phyloP scores from a whole-genome alignment of 2,797 vertebrate genomes.

The Platalea minor region DNA sequence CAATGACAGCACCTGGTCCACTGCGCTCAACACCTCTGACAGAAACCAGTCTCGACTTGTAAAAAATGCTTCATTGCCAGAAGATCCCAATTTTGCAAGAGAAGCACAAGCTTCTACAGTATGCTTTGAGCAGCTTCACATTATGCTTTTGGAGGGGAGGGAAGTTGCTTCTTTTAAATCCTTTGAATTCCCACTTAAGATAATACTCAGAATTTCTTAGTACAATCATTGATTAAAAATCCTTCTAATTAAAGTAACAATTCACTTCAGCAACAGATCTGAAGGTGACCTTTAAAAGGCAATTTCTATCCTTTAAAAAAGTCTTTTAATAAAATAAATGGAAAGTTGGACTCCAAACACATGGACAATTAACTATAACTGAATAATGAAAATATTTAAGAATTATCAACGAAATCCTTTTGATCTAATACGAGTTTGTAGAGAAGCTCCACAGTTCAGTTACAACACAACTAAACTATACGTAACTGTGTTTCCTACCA shows the following conservation, averaged over 20 bases:
- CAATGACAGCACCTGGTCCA: not conserved
- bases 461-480: not conserved
- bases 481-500: not conserved
- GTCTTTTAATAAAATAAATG: not conserved
- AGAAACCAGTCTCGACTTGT: not conserved
- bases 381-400: constrained; percentile 30
- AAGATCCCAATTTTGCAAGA: not conserved
- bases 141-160: not conserved
- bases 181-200: not conserved
- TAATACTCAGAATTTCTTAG: not conserved
- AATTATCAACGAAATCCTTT: not conserved
- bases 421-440: not conserved
- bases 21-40: not conserved
- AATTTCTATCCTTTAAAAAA: not conserved
- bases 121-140: not conserved
- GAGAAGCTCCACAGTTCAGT: not conserved
- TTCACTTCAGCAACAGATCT: not conserved
- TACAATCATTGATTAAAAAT: not conserved
- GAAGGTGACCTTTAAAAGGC: not conserved
- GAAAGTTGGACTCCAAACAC: constrained; percentile 7
- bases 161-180: not conserved
- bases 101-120: not conserved
- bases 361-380: constrained; percentile 2
- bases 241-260: not conserved
- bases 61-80: not conserved